Base-by-base conservation (phyloP, 1,140 invertebrate genomes). In the Xylocopa sonorina region DNA sequence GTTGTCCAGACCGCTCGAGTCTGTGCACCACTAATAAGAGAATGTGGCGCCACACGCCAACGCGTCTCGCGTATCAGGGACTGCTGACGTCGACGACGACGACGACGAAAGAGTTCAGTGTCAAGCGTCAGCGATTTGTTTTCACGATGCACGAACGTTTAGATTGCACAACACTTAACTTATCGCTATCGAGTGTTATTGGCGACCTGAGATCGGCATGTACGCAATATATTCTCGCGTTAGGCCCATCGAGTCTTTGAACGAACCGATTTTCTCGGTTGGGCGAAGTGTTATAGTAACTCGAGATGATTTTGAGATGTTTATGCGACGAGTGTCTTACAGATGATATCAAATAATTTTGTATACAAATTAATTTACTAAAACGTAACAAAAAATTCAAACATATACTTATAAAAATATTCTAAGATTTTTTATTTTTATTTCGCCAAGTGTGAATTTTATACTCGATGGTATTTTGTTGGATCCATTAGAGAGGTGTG, bases 91-190 rank as follows among this genome's bases (percentile, higher is more conserved):
- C 27, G 53, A 29, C 18, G 7, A 58, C 57, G 21, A 6, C 1
- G 43, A 2, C 18, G 34, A 43, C 57, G 57, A 79, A 74, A 46
- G 51, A 76, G 72, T 80, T 74, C 62, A 80, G 78, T 76, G 72
- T 76, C 78, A 67, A 80, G 32, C 78, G 72, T 75, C 78, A 76
- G 72, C 72, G 71, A 80, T 76, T 76, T 80, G 78, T 80, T 80
- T 80, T 76, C 53, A 48, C 32, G 72, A 76, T 67, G 51, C 53
- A 41, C 46, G 29, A 55, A 62, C 43, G 14, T 29, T 58, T 58
- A 55, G 41, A 72, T 80, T 75, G 72, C 58, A 80, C 72, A 80
- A 80, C 71, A 43, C n/a, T 46, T 55, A 43, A 43, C 58, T 74
- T 80, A 76, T 80, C 78, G 72, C 34, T 60, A 63, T 50, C 73